Evolutionary conservation across 2,797 vertebrate genomes (phyloP), one percentile per base, ranked within the genome.

Genomic region (Megaceryle alcyon): DNA sequence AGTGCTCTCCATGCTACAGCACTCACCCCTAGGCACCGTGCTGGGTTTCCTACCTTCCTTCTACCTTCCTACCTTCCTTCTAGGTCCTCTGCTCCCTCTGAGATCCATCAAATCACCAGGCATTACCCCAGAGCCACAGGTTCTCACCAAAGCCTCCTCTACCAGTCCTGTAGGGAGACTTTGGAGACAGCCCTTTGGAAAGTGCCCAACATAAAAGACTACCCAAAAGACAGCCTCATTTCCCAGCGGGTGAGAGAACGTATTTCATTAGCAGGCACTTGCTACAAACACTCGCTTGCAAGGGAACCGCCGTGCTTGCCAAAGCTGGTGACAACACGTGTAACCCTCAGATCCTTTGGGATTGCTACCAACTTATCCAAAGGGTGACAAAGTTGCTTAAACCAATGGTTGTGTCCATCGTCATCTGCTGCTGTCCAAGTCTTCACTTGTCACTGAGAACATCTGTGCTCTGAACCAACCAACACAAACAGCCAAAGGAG

Each of bases 351-450:
- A 51, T 51, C 28, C 53, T 77, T 76, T 54, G 68, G 35, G 57
- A 90, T 25, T 76, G 23, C 33, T 86, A 61, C 9, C 1, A 9
- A 63, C 39, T 44, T 65, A 82, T 48, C 43, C 64, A 65, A 76
- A 88, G 48, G 53, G 35, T 88, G 66, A 79, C 51, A 63, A 73
- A 82, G 35, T 29, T 93, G 53, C 51, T 56, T 65, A 73, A 82
- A 64, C 26, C 33, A 65, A 59, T 37, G 20, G 71, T 46, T 49
- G 37, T 48, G 35, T 20, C 39, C 75, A 76, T 56, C 20, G 6
- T 43, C 39, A 71, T 9, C 49, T 84, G 23, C n/a, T 33, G 19
- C 46, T 86, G n/a, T 82, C 46, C 81, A 72, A 46, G 57, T 31
- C 78, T 63, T 86, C 10, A 13, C 37, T 63, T 53, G 53, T 17